A percentile compares a stretch with the other conserved stretches of the same genome.
Evolutionary conservation across 2,888 invertebrate genomes (phyloP).

Genomic region (Resseliella maxima): DNA sequence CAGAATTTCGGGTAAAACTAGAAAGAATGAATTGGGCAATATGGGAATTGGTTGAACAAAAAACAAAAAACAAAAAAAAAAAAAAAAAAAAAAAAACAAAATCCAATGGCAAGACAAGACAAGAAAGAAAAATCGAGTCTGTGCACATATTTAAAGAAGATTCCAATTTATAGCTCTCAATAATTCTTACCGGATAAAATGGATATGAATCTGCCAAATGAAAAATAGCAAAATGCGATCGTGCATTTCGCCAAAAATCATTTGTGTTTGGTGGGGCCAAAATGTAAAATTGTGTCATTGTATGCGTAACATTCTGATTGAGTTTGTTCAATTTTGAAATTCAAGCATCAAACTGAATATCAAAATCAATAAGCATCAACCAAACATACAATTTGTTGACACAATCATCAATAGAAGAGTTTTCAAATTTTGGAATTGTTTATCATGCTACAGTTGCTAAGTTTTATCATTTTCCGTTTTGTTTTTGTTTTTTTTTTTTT

Average conservation of each 20-base stretch:
- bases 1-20: not conserved
- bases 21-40: not conserved
- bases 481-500: no score
- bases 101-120: not conserved
- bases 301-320: no score
- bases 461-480: no score
- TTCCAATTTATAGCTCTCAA: conserved; percentile 31
- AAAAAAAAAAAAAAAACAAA: not conserved
- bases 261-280: no score
- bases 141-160: conserved; percentile 8
- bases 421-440: not conserved
- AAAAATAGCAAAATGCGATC: not conserved
- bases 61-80: no score
- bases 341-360: not conserved
- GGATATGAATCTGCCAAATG: conserved; percentile 13
- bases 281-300: no score
- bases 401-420: not conserved
- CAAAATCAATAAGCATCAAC: no score
- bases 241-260: not conserved
- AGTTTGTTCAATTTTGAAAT: not conserved
- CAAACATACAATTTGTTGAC: not conserved
- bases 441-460: not conserved
- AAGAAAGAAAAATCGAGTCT: not conserved
- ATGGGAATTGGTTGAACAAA: no score
- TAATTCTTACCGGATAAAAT: conserved; percentile 21